phyloP scores from a whole-genome alignment of 2,888 invertebrate genomes.

The Drosophila prolongata region DNA sequence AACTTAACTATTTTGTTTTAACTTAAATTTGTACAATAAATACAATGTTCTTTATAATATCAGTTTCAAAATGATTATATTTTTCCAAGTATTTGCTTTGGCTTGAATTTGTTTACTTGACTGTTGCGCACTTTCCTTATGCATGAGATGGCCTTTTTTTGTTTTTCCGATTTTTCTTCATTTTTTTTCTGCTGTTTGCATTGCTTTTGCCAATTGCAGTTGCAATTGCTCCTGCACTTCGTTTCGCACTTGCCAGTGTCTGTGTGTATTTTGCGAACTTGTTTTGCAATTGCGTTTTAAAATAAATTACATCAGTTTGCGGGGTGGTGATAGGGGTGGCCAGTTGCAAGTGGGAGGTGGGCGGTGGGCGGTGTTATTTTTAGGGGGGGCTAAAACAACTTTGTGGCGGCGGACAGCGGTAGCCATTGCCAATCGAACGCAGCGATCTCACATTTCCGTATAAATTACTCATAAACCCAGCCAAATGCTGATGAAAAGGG shows the following conservation, averaged over 20 bases:
- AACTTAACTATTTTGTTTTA: not conserved
- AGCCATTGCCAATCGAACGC: constrained; percentile 56
- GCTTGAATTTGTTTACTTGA: constrained; percentile 15
- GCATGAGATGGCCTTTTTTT: constrained; percentile 4
- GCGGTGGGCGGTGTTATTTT: too few species aligned
- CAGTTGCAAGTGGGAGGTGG: not conserved
- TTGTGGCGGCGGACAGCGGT: constrained; percentile 18
- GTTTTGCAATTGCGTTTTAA: constrained; percentile 73
- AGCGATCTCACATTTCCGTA: constrained; percentile 56
- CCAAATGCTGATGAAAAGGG: not conserved
- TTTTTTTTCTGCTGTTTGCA: constrained; percentile 40
- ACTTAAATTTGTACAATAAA: too few species aligned
- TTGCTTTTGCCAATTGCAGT: constrained; percentile 41
- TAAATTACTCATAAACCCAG: constrained; percentile 39
- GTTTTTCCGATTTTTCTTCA: constrained; percentile 7
- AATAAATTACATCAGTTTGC: constrained; percentile 68
- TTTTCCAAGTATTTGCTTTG: constrained; percentile 1
- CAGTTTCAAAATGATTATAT: not conserved
- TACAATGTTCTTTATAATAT: not conserved
- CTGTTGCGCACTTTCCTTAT: constrained; percentile 35
- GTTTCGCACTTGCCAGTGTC: constrained; percentile 27
- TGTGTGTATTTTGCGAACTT: constrained; percentile 54
- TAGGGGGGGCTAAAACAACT: constrained; percentile 21
- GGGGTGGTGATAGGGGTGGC: constrained; percentile 7
- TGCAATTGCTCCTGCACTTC: constrained; percentile 39